A percentile compares a stretch with the other conserved stretches of the same genome.
Conservation (phyloP, 2,888 invertebrate species). For the Leptarthrus brevirostris region DNA sequence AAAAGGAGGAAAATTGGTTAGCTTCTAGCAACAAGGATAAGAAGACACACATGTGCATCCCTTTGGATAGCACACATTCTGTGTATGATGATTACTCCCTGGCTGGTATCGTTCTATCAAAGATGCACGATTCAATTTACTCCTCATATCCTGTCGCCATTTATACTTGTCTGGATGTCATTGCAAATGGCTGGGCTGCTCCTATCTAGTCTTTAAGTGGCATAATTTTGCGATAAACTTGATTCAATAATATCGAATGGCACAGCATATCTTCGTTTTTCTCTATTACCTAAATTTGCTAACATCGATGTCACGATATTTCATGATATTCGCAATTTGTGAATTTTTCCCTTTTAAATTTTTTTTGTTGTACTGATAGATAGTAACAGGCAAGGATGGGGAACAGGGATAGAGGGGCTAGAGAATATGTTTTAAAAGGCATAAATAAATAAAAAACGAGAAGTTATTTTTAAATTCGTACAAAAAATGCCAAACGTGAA, state of each 20-base stretch:
- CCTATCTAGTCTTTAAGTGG: slow-evolving; percentile 62
- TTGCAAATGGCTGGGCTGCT: slow-evolving; percentile 36
- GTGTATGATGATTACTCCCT: background rate
- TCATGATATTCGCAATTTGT: slow-evolving; percentile 46
- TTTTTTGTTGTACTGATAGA: too few species aligned
- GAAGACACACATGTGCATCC: too few species aligned
- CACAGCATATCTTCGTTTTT: slow-evolving; percentile 47
- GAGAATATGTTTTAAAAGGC: too few species aligned
- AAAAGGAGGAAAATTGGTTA: slow-evolving; percentile 13
- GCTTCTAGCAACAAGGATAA: too few species aligned
- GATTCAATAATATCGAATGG: slow-evolving; percentile 64
- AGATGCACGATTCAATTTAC: slow-evolving; percentile 22
- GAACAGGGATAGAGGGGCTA: too few species aligned
- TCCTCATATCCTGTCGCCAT: background rate
- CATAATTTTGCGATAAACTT: slow-evolving; percentile 68
- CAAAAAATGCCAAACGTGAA: too few species aligned
- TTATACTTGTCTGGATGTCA: too few species aligned
- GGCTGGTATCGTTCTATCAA: slow-evolving; percentile 10
- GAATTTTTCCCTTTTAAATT: background rate
- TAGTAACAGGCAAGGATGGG: too few species aligned
- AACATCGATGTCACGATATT: slow-evolving; percentile 44
- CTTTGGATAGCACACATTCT: too few species aligned
- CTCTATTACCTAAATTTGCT: slow-evolving; percentile 48
- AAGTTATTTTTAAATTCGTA: too few species aligned
- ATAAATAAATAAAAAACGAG: too few species aligned